Percentiles rank a stretch among this genome's conserved stretches.
Conservation (phyloP, 2,797 vertebrate species). For the Enteromius anoplus region DNA sequence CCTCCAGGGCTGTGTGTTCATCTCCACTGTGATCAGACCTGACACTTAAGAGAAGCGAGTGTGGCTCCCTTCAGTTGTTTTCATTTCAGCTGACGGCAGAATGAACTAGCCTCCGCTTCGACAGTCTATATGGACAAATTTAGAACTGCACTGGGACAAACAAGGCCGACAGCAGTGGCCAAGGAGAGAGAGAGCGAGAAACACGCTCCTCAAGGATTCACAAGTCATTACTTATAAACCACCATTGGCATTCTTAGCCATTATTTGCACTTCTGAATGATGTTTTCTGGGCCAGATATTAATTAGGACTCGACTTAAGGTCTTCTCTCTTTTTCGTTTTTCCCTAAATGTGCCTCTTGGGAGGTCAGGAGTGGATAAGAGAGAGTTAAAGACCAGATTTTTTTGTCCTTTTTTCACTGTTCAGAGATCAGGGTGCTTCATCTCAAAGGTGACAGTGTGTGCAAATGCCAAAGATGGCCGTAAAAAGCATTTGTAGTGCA, state of each 20-base stretch:
- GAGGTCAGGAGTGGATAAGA: slow-evolving; percentile 35
- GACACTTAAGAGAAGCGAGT: slow-evolving; percentile 25
- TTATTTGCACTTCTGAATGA: slow-evolving; percentile 39
- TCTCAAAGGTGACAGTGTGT: slow-evolving; percentile 21
- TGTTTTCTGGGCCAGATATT: slow-evolving; percentile 46
- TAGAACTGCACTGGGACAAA: slow-evolving; percentile 43
- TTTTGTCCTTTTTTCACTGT: slow-evolving; percentile 21
- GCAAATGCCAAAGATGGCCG: not conserved
- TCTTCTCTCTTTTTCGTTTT: slow-evolving; percentile 30
- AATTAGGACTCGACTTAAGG: slow-evolving; percentile 50
- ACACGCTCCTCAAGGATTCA: slow-evolving; percentile 36
- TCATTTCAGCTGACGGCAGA: slow-evolving; percentile 47
- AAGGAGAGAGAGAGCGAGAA: slow-evolving; percentile 9
- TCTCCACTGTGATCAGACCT: slow-evolving; percentile 37
- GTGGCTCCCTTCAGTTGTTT: slow-evolving; percentile 46
- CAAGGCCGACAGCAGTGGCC: slow-evolving; percentile 21
- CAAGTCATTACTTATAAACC: slow-evolving; percentile 50
- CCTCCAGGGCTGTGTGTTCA: slow-evolving; percentile 35
- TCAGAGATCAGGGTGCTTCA: slow-evolving; percentile 1
- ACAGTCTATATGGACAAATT: slow-evolving; percentile 54
- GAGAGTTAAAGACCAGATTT: slow-evolving; percentile 25
- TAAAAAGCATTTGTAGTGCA: not conserved
- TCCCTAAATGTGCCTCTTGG: slow-evolving; percentile 27
- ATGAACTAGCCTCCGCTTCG: slow-evolving; percentile 46
- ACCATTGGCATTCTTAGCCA: slow-evolving; percentile 1